A percentile compares a stretch with the other conserved stretches of the same genome.
phyloP scores from a whole-genome alignment of 2,888 invertebrate species.

The Emmelina monodactyla region DNA sequence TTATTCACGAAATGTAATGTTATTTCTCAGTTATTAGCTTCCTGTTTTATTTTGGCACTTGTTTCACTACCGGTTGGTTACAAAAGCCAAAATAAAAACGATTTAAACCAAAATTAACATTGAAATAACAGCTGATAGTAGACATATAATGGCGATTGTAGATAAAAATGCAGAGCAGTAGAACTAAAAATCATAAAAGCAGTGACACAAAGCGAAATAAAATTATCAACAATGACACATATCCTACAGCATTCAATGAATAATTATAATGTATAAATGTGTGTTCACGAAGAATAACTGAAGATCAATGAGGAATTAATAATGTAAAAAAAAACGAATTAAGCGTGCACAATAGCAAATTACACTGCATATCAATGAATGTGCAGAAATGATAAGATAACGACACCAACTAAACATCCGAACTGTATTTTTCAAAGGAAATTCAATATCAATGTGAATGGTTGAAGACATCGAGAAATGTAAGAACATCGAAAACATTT shows the following conservation, averaged over 20 bases:
- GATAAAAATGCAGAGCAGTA: conserved; percentile 59
- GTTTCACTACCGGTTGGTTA: no score
- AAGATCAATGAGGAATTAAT: no score
- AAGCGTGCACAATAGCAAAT: conserved; percentile 2
- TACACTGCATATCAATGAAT: neutral
- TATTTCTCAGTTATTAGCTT: no score
- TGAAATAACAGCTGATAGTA: conserved; percentile 21
- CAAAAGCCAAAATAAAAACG: no score
- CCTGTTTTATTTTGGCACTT: no score
- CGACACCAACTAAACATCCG: neutral
- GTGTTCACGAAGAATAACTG: no score
- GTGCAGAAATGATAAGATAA: neutral
- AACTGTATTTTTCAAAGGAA: neutral
- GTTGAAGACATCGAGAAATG: conserved; percentile 20
- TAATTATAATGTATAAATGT: no score
- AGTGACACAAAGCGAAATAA: conserved; percentile 26
- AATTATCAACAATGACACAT: conserved; percentile 5
- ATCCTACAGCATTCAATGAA: conserved; percentile 14
- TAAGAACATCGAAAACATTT: conserved; percentile 34
- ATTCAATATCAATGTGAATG: conserved; percentile 26
- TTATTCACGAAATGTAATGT: no score
- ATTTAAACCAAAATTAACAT: no score
- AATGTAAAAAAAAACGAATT: conserved; percentile 8
- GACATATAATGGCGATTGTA: conserved; percentile 29
- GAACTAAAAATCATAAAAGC: conserved; percentile 24